phyloP scores from a whole-genome alignment of 2,797 vertebrate genomes.

The Brachyrhaphis roseni region DNA sequence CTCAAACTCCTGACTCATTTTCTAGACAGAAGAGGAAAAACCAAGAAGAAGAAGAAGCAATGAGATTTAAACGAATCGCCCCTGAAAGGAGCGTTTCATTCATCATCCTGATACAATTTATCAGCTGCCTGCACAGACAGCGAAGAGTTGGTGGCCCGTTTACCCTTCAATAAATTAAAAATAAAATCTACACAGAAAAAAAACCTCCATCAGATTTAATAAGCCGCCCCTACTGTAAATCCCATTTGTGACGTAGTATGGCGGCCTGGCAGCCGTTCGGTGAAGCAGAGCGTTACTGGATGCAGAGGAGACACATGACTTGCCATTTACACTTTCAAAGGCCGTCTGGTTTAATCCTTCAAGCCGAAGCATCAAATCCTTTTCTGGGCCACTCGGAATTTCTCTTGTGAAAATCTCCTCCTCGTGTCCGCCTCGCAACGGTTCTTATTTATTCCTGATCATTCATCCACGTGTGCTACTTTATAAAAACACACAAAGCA shows the following conservation, averaged over 20 bases:
- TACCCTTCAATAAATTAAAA: conserved; percentile 14
- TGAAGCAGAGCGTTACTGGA: conserved; percentile 18
- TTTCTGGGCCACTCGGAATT: conserved; percentile 17
- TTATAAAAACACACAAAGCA: conserved; percentile 5
- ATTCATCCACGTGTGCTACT: background rate
- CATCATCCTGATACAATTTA: background rate
- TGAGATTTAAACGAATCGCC: background rate
- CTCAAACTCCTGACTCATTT: conserved; percentile 94
- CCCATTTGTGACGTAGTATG: conserved; percentile 41
- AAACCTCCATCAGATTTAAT: background rate
- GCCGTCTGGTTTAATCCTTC: conserved; percentile 48
- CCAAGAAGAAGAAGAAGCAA: background rate
- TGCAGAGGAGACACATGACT: conserved; percentile 33
- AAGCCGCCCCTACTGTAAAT: conserved; percentile 43
- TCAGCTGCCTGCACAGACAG: background rate
- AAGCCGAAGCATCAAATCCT: conserved; percentile 41
- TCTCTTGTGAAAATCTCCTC: conserved; percentile 24
- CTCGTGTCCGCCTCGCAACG: background rate
- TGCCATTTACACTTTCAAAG: conserved; percentile 52
- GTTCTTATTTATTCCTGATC: conserved; percentile 13
- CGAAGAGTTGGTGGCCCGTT: background rate
- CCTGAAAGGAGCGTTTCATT: background rate
- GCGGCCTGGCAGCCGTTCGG: conserved; percentile 34
- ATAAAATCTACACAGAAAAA: conserved; percentile 12
- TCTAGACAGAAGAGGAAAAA: conserved; percentile 68